Evolutionary conservation across 2,113 vertebrate genomes (phyloP), one percentile per base, ranked within the genome.

Genomic region (Corythornis vintsioides): DNA sequence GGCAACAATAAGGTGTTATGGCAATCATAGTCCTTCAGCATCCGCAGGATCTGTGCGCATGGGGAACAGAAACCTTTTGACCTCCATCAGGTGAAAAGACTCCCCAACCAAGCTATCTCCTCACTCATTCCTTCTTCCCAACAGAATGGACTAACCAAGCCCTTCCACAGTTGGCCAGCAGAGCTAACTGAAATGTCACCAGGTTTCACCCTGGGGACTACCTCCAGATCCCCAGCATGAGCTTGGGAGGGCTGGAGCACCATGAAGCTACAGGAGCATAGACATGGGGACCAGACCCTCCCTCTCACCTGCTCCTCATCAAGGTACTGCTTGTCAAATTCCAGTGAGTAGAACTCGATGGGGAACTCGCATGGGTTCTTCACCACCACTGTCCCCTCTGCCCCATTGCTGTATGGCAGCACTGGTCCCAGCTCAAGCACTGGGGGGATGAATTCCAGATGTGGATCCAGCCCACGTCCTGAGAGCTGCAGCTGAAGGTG

Each of bases 351-450:
- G 94, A 99, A 98, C 91, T 99, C 99, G 4, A 98, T 92, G 42
- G 99, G 98, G 85, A 99, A 99, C 42, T 95, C 81, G 71, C 98
- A 98, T 1, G 98, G 98, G 92, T 99, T 99, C 89, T 75, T 98
- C 88, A 99, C 98, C 7, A 93, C 71, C 91, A 99, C 97, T 29
- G 98, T 96, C 0, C 92, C 97, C 91, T 98, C 97, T 0, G 77
- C 86, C 2, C 98, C 98, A 15, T 21, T 4, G 24, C 95, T 97
- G 50, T 65, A 88, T 0, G 98, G 98, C 72, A 98, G 93, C 84
- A 98, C 55, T 0, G 98, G 98, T 9, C 98, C 98, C 88, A 99
- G 94, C 33, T 98, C 88, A 6, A 99, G 86, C 50, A 93, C 59
- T 0, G 88, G 40, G 6, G 98, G 97, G 40, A 26, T 97, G 83